Evolutionary conservation across 2,888 invertebrate species (phyloP).

Genomic region (Heliconius sara): DNA sequence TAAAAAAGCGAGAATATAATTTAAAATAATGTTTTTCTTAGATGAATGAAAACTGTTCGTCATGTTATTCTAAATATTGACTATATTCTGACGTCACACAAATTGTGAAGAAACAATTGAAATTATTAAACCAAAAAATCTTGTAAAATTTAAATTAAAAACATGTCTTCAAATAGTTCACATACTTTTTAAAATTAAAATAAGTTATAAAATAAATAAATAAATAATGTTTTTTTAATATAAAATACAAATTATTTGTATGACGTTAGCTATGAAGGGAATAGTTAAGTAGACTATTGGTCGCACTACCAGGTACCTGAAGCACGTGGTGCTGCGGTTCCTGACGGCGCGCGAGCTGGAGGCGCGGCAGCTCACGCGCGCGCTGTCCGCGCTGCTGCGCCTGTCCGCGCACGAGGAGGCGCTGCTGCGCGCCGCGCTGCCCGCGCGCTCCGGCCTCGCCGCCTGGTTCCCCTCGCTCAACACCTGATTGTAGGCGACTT

Average conservation of each 20-base stretch:
- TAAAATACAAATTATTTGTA: neutral
- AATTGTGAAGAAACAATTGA: no score
- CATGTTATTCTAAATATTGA: no score
- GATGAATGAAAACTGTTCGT: no score
- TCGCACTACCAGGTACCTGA: constrained; percentile 86
- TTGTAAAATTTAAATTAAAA: no score
- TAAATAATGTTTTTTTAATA: neutral
- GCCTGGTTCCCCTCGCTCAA: constrained; percentile 70
- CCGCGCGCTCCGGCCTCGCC: constrained; percentile 71
- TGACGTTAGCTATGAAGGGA: no score
- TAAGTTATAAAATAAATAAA: no score
- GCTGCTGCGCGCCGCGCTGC: constrained; percentile 89
- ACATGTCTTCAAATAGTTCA: no score
- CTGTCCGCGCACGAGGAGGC: constrained; percentile 94
- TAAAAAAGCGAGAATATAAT: no score
- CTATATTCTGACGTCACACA: no score
- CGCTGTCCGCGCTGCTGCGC: constrained; percentile 92
- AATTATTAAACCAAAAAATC: no score
- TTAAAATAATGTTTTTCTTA: no score
- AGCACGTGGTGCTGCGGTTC: constrained; percentile 96
- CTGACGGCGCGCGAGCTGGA: constrained; percentile 93
- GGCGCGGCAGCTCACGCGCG: constrained; percentile 94
- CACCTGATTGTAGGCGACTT: constrained; percentile 56
- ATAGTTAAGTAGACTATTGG: neutral
- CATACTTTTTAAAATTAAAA: no score